Base-by-base conservation (phyloP, 2,113 vertebrate species). In the Tragulus kanchil region DNA sequence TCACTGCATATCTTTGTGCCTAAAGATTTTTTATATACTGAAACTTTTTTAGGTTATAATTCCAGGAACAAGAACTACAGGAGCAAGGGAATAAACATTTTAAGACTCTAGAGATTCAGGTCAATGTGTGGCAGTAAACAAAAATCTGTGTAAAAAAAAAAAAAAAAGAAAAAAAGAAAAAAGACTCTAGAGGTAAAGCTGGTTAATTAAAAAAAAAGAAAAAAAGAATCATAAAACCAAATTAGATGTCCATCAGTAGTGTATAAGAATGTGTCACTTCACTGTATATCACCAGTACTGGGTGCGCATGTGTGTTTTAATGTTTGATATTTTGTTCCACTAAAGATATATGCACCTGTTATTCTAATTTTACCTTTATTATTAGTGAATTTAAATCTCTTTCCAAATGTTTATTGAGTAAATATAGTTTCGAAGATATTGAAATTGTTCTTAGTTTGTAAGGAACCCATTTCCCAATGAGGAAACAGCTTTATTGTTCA, bases 391-490 rank as follows among this genome's bases (percentile, higher is more conserved):
- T 89, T 61, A 69, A 94, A 54, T 64, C 28, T 89, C 85, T 56
- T 92, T 85, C 85, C 28, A 89, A 93, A 81, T 65, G 23, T 85
- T 73, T 89, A 8, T 45, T 25, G 21, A 81, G 31, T 93, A 86
- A 89, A 85, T 58, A 52, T 45, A 85, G 73, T 95, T 81, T 94
- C 19, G 48, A 96, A 85, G 54, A 89, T 42, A 85, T 45, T 84
- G 84, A 54, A 93, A 54, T 56, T 77, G 87, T 92, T 58, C 69
- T 92, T 89, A 85, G 71, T 50, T 89, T 73, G 8, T n/a, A 58
- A 1, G 8, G 23, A 89, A 25, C 62, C 36, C 13, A 25, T 56
- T 21, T 58, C 48, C 85, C 71, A 92, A 13, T 17, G 31, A 89
- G 36, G 64, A 61, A 86, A 79, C 6, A 56, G 61, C 42, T 59